Percentiles rank a stretch among this genome's conserved stretches.
These are phyloP conservation scores for Neoscelio sp. DNA, from an alignment of 2,888 invertebrate genomes.

Conservation along the genomic window DNA sequence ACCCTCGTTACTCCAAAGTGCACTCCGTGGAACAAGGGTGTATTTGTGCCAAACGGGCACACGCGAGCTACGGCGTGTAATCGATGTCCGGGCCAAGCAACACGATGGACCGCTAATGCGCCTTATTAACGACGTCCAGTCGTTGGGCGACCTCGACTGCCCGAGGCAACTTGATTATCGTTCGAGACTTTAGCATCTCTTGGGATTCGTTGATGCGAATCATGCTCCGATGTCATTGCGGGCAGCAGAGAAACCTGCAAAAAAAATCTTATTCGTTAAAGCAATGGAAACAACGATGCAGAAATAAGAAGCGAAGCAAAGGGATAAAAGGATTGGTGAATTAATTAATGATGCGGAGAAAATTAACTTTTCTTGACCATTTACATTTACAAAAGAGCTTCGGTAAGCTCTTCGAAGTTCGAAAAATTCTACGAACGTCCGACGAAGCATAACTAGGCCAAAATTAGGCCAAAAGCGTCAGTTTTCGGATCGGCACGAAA, in stretches of 20 bases:
- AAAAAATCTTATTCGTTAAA: too few relatives aligned
- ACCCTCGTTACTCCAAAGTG: conserved; percentile 12
- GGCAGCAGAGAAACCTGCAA: too few relatives aligned
- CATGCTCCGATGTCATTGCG: conserved; percentile 11
- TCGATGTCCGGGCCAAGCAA: conserved; percentile 36
- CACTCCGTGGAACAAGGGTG: conserved; percentile 18
- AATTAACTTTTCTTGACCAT: too few relatives aligned
- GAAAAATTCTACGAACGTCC: too few relatives aligned
- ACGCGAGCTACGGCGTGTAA: conserved; percentile 9
- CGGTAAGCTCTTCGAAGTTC: too few relatives aligned
- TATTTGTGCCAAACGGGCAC: background rate
- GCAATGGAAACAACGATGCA: too few relatives aligned
- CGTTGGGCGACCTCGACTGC: conserved; percentile 48
- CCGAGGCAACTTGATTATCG: conserved; percentile 56
- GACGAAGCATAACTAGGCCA: too few relatives aligned
- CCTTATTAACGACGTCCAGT: conserved; percentile 61
- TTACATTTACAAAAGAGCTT: conserved; percentile 9
- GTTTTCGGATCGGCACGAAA: conserved; percentile 27
- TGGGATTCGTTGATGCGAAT: conserved; percentile 52
- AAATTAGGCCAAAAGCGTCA: conserved; percentile 33
- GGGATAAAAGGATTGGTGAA: too few relatives aligned
- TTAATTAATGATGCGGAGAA: too few relatives aligned
- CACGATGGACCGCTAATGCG: conserved; percentile 45
- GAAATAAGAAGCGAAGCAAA: too few relatives aligned
- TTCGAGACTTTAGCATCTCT: conserved; percentile 53